Percentiles rank a stretch among this genome's conserved stretches.
phyloP scores from a whole-genome alignment of 2,113 vertebrate genomes.

The Plecotus auritus region DNA sequence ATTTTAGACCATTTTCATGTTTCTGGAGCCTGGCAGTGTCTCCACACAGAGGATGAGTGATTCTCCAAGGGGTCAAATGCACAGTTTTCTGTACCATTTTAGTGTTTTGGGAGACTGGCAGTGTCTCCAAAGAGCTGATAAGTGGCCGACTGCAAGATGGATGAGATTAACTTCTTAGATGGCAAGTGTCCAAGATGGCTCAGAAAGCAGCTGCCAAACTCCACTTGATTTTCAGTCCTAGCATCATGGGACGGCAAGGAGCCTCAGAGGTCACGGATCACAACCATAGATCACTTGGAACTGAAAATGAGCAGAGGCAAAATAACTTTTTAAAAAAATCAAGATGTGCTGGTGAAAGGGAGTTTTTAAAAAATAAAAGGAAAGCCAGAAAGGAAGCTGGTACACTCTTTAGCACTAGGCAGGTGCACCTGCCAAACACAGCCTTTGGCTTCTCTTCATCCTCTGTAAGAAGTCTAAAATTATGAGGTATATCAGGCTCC shows the following conservation, averaged over 20 bases:
- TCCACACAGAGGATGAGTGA: neutral
- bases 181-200: constrained; percentile 11
- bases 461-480: neutral
- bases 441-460: neutral
- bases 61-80: neutral
- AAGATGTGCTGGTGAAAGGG: neutral
- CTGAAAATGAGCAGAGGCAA: constrained; percentile 3
- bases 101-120: neutral
- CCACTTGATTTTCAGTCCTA: neutral
- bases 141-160: neutral
- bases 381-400: neutral
- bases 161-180: neutral
- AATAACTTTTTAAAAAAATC: neutral
- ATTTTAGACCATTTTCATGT: neutral
- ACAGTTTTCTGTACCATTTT: neutral
- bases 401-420: neutral
- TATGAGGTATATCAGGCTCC: neutral
- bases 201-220: constrained; percentile 18
- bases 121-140: neutral
- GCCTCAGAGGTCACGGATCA: neutral
- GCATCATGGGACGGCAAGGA: neutral
- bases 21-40: neutral
- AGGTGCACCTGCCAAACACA: neutral
- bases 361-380: neutral
- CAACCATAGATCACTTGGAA: neutral